Evolutionary conservation across 2,113 vertebrate species (phyloP), one percentile per base, ranked within the genome.

Genomic region (Psilopogon haemacephalus): DNA sequence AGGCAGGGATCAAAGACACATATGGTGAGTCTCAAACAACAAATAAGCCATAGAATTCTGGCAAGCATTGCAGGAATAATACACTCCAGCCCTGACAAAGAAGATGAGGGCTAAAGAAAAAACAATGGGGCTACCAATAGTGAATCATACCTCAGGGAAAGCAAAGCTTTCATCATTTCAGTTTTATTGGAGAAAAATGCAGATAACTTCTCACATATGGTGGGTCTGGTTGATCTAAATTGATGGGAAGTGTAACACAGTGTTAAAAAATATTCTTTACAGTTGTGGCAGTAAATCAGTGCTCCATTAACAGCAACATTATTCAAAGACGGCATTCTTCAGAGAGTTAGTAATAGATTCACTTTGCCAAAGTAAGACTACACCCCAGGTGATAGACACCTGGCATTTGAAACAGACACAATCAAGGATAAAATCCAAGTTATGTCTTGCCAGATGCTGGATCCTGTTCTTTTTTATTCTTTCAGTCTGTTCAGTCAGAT

Each of bases 151-250:
- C 91, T 94, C 88, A 72, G 88, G 93, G 91, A 94, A 96, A 97
- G 81, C 86, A 92, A 94, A 94, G 87, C 86, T 97, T 97, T 97
- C 97, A 97, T 95, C 96, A 75, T 97, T 89, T 96, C 60, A 71
- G 67, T 94, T 97, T 97, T 97, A 96, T 88, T 95, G 92, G 81
- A 95, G 72, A 97, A 96, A 97, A 97, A 83, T 95, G 95, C 92
- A 95, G 95, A 96, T 95, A 97, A 95, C 95, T 96, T 97, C 95
- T 95, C 97, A 97, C 96, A 97, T 95, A 96, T 97, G 95, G 93
- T 97, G 75, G 86, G 73, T 95, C 97, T 97, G 90, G 95, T 91
- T 97, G 95, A 96, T 95, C 83, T 97, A 94, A 97, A 95, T 86
- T 96, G 95, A 96, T 96, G 92, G 78, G 94, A 97, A 95, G 74